Conservation (phyloP, 1,140 invertebrate genomes). For the Brachionus koreanus region DNA sequence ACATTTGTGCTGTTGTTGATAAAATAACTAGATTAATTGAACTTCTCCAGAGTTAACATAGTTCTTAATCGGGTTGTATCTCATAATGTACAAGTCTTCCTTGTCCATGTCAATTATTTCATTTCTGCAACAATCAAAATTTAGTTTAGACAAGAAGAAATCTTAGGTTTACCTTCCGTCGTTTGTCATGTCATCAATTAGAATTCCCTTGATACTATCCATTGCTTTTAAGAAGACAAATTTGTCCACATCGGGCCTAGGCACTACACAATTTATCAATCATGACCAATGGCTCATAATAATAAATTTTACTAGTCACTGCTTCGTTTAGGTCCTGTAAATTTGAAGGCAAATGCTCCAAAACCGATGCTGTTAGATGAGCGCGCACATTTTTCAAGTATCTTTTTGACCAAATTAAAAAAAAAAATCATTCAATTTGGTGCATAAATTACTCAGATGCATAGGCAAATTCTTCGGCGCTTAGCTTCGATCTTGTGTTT, state of each 20-base stretch:
- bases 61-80: slow-evolving; percentile 38
- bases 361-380: slow-evolving; percentile 19
- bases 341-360: slow-evolving; percentile 43
- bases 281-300: not conserved
- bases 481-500: slow-evolving; percentile 12
- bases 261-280: not conserved
- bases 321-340: slow-evolving; percentile 36
- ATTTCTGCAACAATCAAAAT: not conserved
- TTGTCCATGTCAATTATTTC: slow-evolving; percentile 43
- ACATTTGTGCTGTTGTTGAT: not conserved
- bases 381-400: slow-evolving; percentile 38
- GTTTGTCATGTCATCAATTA: slow-evolving; percentile 31
- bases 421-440: no score
- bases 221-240: slow-evolving; percentile 43
- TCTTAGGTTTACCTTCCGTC: slow-evolving; percentile 4
- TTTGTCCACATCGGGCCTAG: slow-evolving; percentile 31
- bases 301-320: slow-evolving; percentile 9
- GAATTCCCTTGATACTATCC: slow-evolving; percentile 38
- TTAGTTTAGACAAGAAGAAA: not conserved
- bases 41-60: slow-evolving; percentile 38
- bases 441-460: slow-evolving; percentile 25
- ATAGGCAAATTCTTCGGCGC: slow-evolving; percentile 41
- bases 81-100: slow-evolving; percentile 22
- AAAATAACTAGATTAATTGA: slow-evolving; percentile 23
- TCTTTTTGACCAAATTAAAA: not conserved